Evolutionary conservation across 2,113 vertebrate species (phyloP), one percentile per base, ranked within the genome.

Genomic region (Abramis brama): DNA sequence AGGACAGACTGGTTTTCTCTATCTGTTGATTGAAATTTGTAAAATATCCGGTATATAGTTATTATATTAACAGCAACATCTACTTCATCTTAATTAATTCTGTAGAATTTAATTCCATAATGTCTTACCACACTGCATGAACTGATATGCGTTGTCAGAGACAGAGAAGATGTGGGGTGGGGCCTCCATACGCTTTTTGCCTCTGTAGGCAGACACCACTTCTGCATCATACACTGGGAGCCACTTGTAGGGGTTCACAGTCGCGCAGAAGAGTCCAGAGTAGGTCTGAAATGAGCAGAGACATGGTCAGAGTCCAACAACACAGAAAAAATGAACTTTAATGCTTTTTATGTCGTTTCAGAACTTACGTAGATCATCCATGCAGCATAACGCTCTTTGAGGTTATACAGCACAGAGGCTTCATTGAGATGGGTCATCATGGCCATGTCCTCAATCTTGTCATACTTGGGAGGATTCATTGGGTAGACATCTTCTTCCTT

Each of bases 211-310:
- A 0, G 1, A 0, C 70, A 93, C 91, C 87, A 95, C 94, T 86
- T 92, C 91, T 0, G 92, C 83, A n/a, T 95, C 93, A 27, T 97
- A 98, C 88, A 96, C 96, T 0, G 95, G 96, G 76, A 96, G 88
- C 95, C 96, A 96, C 93, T 96, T 96, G 91, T 96, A 96, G 92
- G 96, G 95, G 89, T 97, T 97, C 89, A 97, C 95, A 1, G 96
- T 97, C 91, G 96, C 93, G 0, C 96, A 97, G 93, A 97, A 97
- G 4, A 97, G 91, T 30, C 96, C 95, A 0, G 95, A 97, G 92
- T 97, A 97, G 82, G 96, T 97, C 96, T 97, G 89, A 55, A 71
- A 71, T 21, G 11, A 60, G 21, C 43, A 85, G 12, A 80, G 11
- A 83, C 47, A 5, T 36, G 57, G 2, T 59, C n/a, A 33, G 45